Percentiles rank a stretch among this genome's conserved stretches.
Evolutionary conservation across 2,888 invertebrate genomes (phyloP).

Genomic region (Sphaeridia pumilis): DNA sequence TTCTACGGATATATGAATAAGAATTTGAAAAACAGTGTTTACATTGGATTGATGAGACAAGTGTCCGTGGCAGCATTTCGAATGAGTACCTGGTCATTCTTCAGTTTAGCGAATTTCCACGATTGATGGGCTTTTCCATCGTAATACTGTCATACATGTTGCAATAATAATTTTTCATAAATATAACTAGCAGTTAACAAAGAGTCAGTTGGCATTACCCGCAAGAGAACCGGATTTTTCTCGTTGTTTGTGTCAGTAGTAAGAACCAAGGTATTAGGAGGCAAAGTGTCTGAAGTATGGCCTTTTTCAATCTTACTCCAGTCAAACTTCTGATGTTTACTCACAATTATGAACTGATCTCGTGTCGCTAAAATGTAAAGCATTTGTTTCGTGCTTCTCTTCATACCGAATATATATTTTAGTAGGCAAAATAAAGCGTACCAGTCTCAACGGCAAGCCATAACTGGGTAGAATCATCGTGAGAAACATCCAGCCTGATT

Average conservation of each 20-base stretch:
- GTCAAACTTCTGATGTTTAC: neutral
- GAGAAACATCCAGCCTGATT: neutral
- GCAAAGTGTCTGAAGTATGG: neutral
- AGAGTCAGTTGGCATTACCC: too few species aligned
- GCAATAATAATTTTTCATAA: too few species aligned
- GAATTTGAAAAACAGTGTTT: neutral
- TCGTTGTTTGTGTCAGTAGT: too few species aligned
- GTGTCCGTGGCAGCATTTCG: neutral
- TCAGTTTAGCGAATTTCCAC: neutral
- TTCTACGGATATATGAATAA: neutral
- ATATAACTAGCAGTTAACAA: too few species aligned
- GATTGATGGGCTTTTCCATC: neutral
- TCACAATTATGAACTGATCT: neutral
- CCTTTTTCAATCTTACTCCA: neutral
- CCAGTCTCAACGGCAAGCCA: neutral
- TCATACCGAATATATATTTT: too few species aligned
- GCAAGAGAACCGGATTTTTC: too few species aligned
- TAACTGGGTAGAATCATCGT: neutral
- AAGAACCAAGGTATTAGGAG: too few species aligned
- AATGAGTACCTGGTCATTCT: neutral
- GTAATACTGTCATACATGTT: too few species aligned
- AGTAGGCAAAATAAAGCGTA: too few species aligned
- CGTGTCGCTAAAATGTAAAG: neutral
- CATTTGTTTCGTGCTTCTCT: neutral
- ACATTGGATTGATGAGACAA: neutral